Base-by-base conservation (phyloP, 2,797 vertebrate genomes). In the Crenuchus spilurus region DNA sequence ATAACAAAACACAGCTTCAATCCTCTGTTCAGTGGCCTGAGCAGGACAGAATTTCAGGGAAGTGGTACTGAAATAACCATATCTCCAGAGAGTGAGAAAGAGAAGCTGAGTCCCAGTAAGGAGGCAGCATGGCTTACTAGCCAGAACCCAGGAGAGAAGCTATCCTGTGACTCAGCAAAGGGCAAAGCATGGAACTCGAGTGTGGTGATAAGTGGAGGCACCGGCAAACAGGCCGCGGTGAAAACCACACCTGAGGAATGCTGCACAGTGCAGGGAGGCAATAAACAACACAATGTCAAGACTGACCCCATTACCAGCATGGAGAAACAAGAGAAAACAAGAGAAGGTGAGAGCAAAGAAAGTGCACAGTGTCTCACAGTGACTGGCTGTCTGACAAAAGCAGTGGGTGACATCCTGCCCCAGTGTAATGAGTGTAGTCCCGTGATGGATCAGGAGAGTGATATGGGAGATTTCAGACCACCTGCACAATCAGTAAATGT, bases 291-390 rank as follows among this genome's bases (percentile, higher is more conserved):
- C 26, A 73, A 58, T 52, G 13, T 72, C 57, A 80, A 62, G 2
- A 82, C 49, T 60, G 52, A 70, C 35, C 80, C 86, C 44, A 55
- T 68, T 4, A 78, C 87, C 26, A 81, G 57, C 71, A 63, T 70
- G 85, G 84, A 87, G 71, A 81, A 79, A 72, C 84, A 85, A 46
- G 30, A 86, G 20, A 70, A 76, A 74, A n/a, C n/a, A n/a, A n/a
- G n/a, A n/a, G 77, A 83, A 0, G 83, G 75, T 69, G 78, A 8
- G 28, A 60, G 0, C 37, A 81, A 18, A 0, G 78, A 86, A 61
- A 78, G 73, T 72, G 73, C 80, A 62, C 55, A 55, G 14, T 86
- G 77, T 54, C 75, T 79, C 0, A 77, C 75, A 0, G 73, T 54
- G 3, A 63, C 2, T 14, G 13, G 26, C 30, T 41, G 70, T 65